Base-by-base conservation (phyloP, 1,140 invertebrate species). In the Apis dorsata region DNA sequence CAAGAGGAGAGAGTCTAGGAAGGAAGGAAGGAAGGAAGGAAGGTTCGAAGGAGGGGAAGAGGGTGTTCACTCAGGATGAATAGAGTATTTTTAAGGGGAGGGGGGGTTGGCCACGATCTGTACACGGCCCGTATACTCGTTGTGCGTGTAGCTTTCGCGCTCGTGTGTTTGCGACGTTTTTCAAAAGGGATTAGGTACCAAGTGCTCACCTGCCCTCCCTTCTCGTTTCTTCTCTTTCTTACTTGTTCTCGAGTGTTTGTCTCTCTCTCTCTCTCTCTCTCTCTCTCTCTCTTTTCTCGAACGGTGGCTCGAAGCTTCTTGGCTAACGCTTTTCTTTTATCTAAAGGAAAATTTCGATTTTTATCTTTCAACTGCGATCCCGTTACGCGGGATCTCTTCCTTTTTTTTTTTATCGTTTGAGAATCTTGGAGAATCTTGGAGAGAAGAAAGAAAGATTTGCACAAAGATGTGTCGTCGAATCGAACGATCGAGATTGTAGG, bases 161-260 rank as follows among this genome's bases (percentile, higher is more conserved):
- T 70, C 71, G 34, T 87, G 83, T 90, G 63, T 85, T 34, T 34
- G 81, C 66, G 74, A 84, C 70, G 60, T 84, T 83, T 44, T 69
- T 90, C 79, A 86, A 90, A 85, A 84, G 85, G 75, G 81, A 90
- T 85, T 85, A 91, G 85, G 88, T 88, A 91, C 74, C 86, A 85
- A 79, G 57, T 77, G 68, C 79, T 86, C 91, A 91, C 90, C 91
- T 91, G 90, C 87, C 88, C 79, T 86, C 80, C 75, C 79, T 87
- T 83, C 79, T 55, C 70, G 75, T 81, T 57, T 59, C 24, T 8
- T 49, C 65, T 66, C 51, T 55, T 73, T 70, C 44, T 66, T 15
- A 17, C 76, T 28, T n/a, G 19, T 15, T 57, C 34, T 21, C 34
- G 34, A 77, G 55, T 15, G 15, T 15, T 7, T 57, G 21, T 34